A percentile compares a stretch with the other conserved stretches of the same genome.
Evolutionary conservation across 2,797 vertebrate genomes (phyloP).

Genomic region (Petrocephalus sullivani): DNA sequence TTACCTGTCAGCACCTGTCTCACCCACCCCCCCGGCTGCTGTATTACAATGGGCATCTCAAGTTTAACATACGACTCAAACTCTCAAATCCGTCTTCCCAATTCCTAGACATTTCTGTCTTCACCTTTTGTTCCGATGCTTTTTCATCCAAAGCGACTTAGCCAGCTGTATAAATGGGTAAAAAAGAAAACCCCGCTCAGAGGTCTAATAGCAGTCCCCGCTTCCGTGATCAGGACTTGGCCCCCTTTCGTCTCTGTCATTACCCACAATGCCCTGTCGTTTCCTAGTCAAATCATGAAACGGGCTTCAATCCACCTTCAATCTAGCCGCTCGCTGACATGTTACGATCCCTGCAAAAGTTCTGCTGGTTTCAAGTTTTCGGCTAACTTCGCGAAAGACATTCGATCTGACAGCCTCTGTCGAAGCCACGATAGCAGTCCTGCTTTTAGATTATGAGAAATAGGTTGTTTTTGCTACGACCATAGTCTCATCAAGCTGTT

Average conservation of each 20-base stretch:
- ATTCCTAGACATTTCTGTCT: neutral
- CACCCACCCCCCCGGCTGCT: neutral
- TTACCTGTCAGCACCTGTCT: neutral
- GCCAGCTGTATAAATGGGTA: neutral
- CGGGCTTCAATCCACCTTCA: neutral
- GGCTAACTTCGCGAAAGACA: neutral
- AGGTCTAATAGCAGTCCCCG: neutral
- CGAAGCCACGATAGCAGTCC: neutral
- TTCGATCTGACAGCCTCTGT: neutral
- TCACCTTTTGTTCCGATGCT: neutral
- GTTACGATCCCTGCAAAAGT: neutral
- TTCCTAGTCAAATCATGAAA: neutral
- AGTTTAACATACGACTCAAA: neutral
- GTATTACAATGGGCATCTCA: neutral
- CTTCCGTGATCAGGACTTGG: neutral
- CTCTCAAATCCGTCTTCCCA: neutral
- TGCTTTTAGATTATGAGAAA: neutral
- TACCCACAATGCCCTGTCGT: neutral
- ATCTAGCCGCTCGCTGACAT: neutral
- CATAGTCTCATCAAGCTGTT: neutral
- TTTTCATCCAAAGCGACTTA: neutral
- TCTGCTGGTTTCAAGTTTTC: neutral
- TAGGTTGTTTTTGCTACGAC: neutral
- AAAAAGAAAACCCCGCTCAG: neutral
- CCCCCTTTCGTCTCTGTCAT: neutral